Conservation (phyloP, 1,140 invertebrate genomes). For the Platyscapa corneri region DNA sequence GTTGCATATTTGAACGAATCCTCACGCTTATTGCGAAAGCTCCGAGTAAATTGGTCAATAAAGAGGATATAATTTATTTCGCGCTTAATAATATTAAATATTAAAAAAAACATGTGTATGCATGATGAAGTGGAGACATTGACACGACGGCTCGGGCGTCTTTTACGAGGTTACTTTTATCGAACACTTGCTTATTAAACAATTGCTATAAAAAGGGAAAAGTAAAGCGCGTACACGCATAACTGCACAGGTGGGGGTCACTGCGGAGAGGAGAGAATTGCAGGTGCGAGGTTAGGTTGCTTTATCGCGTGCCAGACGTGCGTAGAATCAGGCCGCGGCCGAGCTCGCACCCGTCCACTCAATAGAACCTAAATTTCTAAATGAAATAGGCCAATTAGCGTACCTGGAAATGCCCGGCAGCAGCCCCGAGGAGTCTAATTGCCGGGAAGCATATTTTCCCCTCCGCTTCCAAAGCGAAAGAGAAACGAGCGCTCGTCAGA, state of each 20-base stretch:
- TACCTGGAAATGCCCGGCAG: not conserved
- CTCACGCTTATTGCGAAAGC: not conserved
- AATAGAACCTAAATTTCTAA: slow-evolving; percentile 69
- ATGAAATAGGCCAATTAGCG: slow-evolving; percentile 61
- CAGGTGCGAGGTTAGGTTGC: not conserved
- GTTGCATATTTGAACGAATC: too few species aligned
- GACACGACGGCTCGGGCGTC: not conserved
- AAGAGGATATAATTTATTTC: not conserved
- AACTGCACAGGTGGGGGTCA: too few species aligned
- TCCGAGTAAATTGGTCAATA: not conserved
- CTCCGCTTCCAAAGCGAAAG: too few species aligned
- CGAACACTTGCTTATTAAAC: not conserved
- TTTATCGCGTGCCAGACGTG: slow-evolving; percentile 59
- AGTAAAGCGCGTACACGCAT: not conserved
- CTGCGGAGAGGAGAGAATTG: not conserved
- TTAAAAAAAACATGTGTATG: not conserved
- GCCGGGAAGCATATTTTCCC: too few species aligned
- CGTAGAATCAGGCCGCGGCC: slow-evolving; percentile 64
- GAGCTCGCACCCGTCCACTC: slow-evolving; percentile 61
- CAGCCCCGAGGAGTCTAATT: not conserved
- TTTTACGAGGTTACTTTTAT: not conserved
- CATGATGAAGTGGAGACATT: not conserved
- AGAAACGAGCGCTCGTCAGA: too few species aligned
- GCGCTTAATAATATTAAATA: not conserved
- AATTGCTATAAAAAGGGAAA: not conserved